These are phyloP conservation scores for Radopholus similis DNA, from an alignment of 1,140 invertebrate genomes.

Conservation along the genomic window DNA sequence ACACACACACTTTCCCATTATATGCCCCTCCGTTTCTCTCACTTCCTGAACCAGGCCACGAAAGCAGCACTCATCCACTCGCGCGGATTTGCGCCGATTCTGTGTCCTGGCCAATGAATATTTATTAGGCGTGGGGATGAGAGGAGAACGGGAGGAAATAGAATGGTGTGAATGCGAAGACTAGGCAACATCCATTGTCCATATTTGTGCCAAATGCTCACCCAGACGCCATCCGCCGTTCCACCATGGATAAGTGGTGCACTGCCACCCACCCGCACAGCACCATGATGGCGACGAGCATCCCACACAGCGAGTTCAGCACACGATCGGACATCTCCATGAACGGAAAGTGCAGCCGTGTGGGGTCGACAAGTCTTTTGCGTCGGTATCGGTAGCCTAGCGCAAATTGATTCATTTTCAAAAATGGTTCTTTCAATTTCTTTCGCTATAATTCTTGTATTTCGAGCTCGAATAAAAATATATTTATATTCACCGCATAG, in stretches of 20 bases:
- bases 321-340: conserved; percentile 21
- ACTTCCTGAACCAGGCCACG: background rate
- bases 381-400: conserved; percentile 28
- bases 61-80: too few species aligned
- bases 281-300: conserved; percentile 21
- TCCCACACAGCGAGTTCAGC: conserved; percentile 7
- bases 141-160: background rate
- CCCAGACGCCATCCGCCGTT: background rate
- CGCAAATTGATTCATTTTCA: too few species aligned
- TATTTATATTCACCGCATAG: too few species aligned
- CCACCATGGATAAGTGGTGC: conserved; percentile 8
- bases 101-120: too few species aligned
- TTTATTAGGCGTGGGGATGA: too few species aligned
- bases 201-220: background rate
- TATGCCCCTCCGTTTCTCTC: background rate
- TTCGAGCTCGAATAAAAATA: too few species aligned
- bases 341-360: conserved; percentile 21
- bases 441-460: too few species aligned
- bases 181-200: too few species aligned
- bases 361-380: conserved; percentile 24
- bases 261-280: conserved; percentile 24
- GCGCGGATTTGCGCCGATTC: too few species aligned
- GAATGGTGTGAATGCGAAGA: too few species aligned
- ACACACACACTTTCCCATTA: background rate
- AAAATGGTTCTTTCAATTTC: too few species aligned